phyloP scores from a whole-genome alignment of 2,797 vertebrate genomes.

The Threskiornis aethiopicus region DNA sequence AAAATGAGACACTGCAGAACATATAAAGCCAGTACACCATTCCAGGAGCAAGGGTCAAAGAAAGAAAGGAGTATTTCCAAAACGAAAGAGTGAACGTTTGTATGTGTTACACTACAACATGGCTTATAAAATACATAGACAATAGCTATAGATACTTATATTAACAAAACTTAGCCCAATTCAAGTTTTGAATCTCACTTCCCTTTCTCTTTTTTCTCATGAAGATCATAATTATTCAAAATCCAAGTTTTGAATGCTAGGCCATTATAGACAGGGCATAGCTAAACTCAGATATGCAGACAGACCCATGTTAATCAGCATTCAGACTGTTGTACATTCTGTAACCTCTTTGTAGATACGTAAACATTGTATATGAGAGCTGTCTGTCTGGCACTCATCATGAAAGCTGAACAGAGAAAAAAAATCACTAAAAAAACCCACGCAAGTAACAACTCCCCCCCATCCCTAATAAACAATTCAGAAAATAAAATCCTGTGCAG shows the following conservation, averaged over 20 bases:
- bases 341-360: neutral
- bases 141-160: neutral
- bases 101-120: neutral
- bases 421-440: neutral
- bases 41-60: neutral
- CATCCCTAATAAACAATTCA: neutral
- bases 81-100: neutral
- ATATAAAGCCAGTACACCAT: neutral
- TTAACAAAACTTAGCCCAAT: neutral
- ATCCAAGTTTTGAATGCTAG: neutral
- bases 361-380: neutral
- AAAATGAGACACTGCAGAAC: neutral
- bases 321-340: neutral
- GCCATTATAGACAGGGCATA: neutral
- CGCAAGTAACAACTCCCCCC: neutral
- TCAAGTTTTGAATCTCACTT: neutral
- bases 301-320: neutral
- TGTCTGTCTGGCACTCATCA: neutral
- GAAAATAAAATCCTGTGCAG: neutral
- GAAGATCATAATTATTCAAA: neutral
- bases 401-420: neutral
- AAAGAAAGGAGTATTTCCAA: neutral
- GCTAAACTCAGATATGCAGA: neutral
- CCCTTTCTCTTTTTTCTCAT: neutral
- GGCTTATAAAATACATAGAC: neutral